Base-by-base conservation (phyloP, 2,113 vertebrate genomes). In the Sinocyclocheilus maitianheensis region DNA sequence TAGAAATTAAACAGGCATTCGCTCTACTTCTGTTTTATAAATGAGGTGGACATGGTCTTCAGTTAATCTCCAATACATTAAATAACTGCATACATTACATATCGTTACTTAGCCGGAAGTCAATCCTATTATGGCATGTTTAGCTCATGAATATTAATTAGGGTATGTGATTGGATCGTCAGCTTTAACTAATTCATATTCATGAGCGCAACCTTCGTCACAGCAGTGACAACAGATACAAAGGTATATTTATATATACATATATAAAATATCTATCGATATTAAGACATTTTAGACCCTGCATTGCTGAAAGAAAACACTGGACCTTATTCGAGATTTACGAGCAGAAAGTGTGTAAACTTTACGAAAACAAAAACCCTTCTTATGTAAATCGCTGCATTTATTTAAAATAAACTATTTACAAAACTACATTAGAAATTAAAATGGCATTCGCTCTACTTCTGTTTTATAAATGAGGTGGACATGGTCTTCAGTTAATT, bases 101-200 rank as follows among this genome's bases (percentile, higher is more conserved):
- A n/a, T n/a, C n/a, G n/a, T n/a, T n/a, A n/a, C n/a, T n/a, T 37
- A 22, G 55, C 51, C 77, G 77, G 55, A 80, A 80, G 77, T n/a
- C 0, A 63, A 14, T 65, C 79, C 60, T 20, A 67, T 60, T 48
- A 20, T 14, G 63, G 63, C 5, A 26, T 53, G 26, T 55, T 37
- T 22, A 53, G 10, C 65, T 71, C 65, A 53, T 83, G 81, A 53
- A 83, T 83, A 71, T 83, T 22, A 69, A 82, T 82, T 14, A 53
- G 24, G 8, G 4, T 1, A 30, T 12, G 22, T 18, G 60, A 81
- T 5, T 81, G 40, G 14, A n/a, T 1, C 26, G 26, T 26, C n/a
- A n/a, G n/a, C n/a, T n/a, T n/a, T n/a, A n/a, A 26, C 74, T 46
- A 8, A 9, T 51, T 26, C 9, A 75, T 18, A 69, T 69, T 16